Base-by-base conservation (phyloP, 2,113 vertebrate genomes). In the Pavo muticus region DNA sequence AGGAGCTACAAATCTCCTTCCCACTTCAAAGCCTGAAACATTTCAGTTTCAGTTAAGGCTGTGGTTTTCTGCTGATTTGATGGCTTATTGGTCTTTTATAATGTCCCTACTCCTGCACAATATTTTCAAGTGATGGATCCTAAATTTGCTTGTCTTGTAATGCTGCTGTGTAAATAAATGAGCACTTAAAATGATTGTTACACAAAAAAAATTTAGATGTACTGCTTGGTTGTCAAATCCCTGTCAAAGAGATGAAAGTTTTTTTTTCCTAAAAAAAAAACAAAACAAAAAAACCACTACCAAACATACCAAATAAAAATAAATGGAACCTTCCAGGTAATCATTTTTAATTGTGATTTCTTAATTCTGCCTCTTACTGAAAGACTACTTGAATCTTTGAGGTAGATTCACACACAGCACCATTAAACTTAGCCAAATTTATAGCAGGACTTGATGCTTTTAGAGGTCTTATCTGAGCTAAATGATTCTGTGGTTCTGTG, bases 331-430 rank as follows among this genome's bases (percentile, higher is more conserved):
- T 87, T 83, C 19, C 20, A 50, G 79, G 54, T 90, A 69, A 79
- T 64, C 19, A 27, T 91, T 79, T 92, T 18, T 75, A 83, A 23
- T 44, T 86, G 59, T 90, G 56, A 70, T 88, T 67, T 85, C 44
- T 86, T 94, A 67, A 77, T 84, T 88, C 79, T 94, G 30, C n/a
- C 19, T 90, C 25, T 94, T 92, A 69, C 50, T 87, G 84, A 92
- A 76, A 81, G 45, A 50, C 39, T 60, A 5, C 72, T 93, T 87
- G 61, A 91, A 24, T 93, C 76, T 88, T 92, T 77, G 65, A 88
- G 65, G n/a, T 76, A 90, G 37, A 69, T 84, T 88, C 20, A 24
- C 20, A 56, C 63, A 10, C 12, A n/a, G 19, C 57, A 60, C 57
- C n/a, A 23, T 60, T 60, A 35, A 60, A 35, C 57, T 60, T 35